Conservation (phyloP, 2,888 invertebrate species). For the Zootermopsis nevadensis region DNA sequence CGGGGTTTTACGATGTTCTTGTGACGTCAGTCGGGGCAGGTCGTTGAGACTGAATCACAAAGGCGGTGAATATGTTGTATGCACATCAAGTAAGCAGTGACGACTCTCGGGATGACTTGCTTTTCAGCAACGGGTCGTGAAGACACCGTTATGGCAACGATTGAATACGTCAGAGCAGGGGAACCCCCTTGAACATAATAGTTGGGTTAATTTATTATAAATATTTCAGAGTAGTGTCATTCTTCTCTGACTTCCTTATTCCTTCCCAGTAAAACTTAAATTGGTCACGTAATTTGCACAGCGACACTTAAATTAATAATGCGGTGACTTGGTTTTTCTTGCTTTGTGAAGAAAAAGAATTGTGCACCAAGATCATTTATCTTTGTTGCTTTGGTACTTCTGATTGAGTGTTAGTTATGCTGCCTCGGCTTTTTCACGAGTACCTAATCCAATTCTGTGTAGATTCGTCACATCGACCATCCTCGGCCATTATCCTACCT, state of each 20-base stretch:
- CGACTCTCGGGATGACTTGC: not conserved
- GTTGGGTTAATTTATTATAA: not conserved
- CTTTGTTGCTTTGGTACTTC: not conserved
- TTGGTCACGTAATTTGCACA: not conserved
- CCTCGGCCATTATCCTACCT: not conserved
- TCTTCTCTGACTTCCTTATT: not conserved
- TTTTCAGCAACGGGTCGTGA: not conserved
- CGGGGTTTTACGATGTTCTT: not conserved
- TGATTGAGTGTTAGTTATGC: not conserved
- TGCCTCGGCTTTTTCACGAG: not conserved
- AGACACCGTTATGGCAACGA: not conserved
- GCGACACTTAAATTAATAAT: not conserved
- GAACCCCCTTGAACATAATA: not conserved
- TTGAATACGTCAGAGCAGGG: not conserved
- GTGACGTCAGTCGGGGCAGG: conserved; percentile 20
- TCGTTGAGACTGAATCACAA: not conserved
- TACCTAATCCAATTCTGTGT: not conserved
- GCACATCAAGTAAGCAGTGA: not conserved
- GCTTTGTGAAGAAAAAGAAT: not conserved
- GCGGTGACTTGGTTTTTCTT: not conserved
- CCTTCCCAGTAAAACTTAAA: not conserved
- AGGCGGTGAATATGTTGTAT: not conserved
- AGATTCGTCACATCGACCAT: not conserved
- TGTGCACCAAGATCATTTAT: not conserved
- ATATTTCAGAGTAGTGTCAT: not conserved